These are phyloP conservation scores for Neolamprologus hecqui DNA, from an alignment of 2,113 vertebrate genomes.

Conservation along the genomic window DNA sequence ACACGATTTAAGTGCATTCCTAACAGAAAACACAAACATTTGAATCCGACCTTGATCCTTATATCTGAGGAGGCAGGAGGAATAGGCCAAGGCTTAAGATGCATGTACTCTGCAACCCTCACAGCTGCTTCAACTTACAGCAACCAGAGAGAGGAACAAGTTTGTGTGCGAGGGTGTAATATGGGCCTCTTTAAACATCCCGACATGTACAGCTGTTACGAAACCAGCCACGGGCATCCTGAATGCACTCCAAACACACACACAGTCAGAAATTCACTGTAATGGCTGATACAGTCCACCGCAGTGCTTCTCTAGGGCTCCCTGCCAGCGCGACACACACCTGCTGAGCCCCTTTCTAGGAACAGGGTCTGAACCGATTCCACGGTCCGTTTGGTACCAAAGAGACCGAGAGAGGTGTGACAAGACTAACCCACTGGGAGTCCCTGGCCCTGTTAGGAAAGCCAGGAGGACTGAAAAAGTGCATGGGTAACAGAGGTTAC, in stretches of 20 bases:
- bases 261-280: background rate
- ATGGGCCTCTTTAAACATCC: background rate
- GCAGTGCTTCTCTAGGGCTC: background rate
- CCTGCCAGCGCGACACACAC: background rate
- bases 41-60: background rate
- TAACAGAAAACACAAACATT: background rate
- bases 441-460: background rate
- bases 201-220: constrained; percentile 25
- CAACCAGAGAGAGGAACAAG: background rate
- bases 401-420: background rate
- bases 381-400: constrained; percentile 54
- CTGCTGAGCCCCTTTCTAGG: constrained; percentile 24
- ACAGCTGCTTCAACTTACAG: background rate
- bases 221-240: background rate
- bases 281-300: background rate
- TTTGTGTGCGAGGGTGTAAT: background rate
- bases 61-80: background rate
- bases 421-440: constrained; percentile 3
- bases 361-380: constrained; percentile 37
- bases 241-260: background rate
- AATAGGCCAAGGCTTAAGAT: background rate
- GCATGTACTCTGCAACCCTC: background rate
- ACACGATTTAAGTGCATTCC: background rate
- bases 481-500: background rate
- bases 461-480: background rate